Evolutionary conservation across 2,888 invertebrate species (phyloP).

Genomic region (Erebia aethiops): DNA sequence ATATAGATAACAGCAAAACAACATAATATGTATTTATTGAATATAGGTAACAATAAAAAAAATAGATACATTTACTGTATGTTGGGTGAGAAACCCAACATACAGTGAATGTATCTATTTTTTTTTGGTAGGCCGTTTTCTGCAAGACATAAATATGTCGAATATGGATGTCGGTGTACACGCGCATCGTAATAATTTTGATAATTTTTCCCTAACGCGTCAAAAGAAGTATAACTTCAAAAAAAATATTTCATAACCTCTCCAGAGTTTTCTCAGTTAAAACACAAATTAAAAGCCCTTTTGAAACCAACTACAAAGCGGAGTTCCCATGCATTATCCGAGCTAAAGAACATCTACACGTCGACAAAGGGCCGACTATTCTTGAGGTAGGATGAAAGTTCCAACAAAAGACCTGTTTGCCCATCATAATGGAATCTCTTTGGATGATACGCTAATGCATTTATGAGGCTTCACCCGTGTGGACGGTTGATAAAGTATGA

Average conservation of each 20-base stretch:
- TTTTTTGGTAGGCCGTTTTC: too few species aligned
- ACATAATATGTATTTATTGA: too few species aligned
- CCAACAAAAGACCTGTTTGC: constrained; percentile 41
- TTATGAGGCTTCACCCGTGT: constrained; percentile 17
- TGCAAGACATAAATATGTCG: too few species aligned
- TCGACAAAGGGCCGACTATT: constrained; percentile 27
- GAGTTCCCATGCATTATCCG: constrained; percentile 36
- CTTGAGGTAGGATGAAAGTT: constrained; percentile 36
- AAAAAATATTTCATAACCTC: background rate
- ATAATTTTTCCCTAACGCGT: too few species aligned
- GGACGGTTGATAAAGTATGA: constrained; percentile 13
- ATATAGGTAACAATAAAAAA: too few species aligned
- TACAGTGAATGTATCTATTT: too few species aligned
- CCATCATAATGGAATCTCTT: constrained; percentile 41
- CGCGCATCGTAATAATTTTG: too few species aligned
- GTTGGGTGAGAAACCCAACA: too few species aligned
- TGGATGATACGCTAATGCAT: constrained; percentile 31
- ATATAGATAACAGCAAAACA: too few species aligned
- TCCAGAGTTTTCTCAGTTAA: background rate
- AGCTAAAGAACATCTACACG: constrained; percentile 34
- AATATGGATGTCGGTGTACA: too few species aligned
- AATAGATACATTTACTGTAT: too few species aligned
- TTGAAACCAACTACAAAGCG: constrained; percentile 27
- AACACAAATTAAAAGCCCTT: constrained; percentile 25
- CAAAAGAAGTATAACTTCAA: too few species aligned